A percentile compares a stretch with the other conserved stretches of the same genome.
phyloP scores from a whole-genome alignment of 2,113 vertebrate species.

The Ellobius talpinus region DNA sequence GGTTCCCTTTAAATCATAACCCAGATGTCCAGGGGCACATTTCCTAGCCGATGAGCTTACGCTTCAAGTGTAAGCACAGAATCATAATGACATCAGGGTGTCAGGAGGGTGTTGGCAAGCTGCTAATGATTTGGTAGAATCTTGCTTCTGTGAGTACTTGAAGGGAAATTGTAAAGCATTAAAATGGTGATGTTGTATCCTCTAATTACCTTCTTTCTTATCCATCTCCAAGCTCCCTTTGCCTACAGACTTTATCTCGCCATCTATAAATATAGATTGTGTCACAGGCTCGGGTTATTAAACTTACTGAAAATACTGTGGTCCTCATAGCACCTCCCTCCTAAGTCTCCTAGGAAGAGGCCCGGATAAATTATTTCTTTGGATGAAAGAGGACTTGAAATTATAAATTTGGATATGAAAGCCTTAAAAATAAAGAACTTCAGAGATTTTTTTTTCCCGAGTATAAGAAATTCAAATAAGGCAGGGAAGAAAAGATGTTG shows the following conservation, averaged over 20 bases:
- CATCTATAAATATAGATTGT: conserved; percentile 76
- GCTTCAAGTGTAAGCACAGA: conserved; percentile 72
- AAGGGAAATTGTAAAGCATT: conserved; percentile 77
- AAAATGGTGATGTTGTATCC: conserved; percentile 52
- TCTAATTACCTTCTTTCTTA: conserved; percentile 79
- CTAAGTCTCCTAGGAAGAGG: conserved; percentile 72
- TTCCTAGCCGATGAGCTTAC: conserved; percentile 79
- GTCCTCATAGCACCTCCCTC: conserved; percentile 66
- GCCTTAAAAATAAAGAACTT: conserved; percentile 71
- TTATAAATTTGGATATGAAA: conserved; percentile 76
- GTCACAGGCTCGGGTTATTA: conserved; percentile 73
- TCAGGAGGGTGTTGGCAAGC: conserved; percentile 73
- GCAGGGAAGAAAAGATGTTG: conserved; percentile 79
- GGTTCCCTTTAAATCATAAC: conserved; percentile 72
- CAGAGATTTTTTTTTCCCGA: conserved; percentile 69
- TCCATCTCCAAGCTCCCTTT: conserved; percentile 69
- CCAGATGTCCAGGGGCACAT: conserved; percentile 58
- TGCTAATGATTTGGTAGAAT: conserved; percentile 61
- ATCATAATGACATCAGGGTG: conserved; percentile 81
- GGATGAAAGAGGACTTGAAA: conserved; percentile 81
- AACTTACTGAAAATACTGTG: conserved; percentile 82
- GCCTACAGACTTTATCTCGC: conserved; percentile 52
- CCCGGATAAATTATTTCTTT: conserved; percentile 77
- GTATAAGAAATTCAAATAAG: conserved; percentile 80
- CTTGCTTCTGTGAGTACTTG: conserved; percentile 57